Conservation (phyloP, 1,140 invertebrate genomes). For the Helicorthomorpha holstii region DNA sequence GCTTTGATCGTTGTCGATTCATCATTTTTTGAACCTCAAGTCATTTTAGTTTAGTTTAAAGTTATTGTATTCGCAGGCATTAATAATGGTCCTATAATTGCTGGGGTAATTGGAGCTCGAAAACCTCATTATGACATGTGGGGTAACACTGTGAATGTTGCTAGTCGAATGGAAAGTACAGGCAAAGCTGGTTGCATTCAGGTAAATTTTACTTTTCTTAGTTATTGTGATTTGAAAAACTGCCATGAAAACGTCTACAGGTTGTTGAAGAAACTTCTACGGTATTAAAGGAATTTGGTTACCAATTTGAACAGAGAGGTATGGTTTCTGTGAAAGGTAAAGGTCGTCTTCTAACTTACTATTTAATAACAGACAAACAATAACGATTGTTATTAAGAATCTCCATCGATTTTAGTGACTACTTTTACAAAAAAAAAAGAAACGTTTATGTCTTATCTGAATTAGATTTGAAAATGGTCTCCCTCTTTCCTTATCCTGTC, state of each 20-base stretch:
- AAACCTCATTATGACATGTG: slow-evolving; percentile 95
- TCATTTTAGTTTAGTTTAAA: too few species aligned
- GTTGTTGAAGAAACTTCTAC: slow-evolving; percentile 80
- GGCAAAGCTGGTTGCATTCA: slow-evolving; percentile 89
- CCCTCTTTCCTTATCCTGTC: too few species aligned
- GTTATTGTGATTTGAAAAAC: not conserved
- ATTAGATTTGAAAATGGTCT: too few species aligned
- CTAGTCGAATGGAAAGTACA: slow-evolving; percentile 89
- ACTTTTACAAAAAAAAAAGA: too few species aligned
- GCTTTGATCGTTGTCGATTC: too few species aligned
- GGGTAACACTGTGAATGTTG: slow-evolving; percentile 92
- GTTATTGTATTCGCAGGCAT: slow-evolving; percentile 39
- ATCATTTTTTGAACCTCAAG: too few species aligned
- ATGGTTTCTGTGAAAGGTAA: slow-evolving; percentile 87
- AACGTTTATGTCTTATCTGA: too few species aligned
- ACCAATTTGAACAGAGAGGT: slow-evolving; percentile 76
- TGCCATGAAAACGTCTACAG: slow-evolving; percentile 26
- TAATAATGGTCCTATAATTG: slow-evolving; percentile 86
- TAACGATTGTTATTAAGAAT: too few species aligned
- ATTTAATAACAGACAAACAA: slow-evolving; percentile 50
- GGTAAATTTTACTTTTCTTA: slow-evolving; percentile 30
- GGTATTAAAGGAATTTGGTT: slow-evolving; percentile 71
- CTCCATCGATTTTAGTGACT: too few species aligned
- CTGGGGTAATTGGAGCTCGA: slow-evolving; percentile 80
- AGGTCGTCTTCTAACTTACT: slow-evolving; percentile 87